Percentiles rank a stretch among this genome's conserved stretches.
Evolutionary conservation across 2,797 vertebrate genomes (phyloP).

Genomic region (Malurus leucopterus): DNA sequence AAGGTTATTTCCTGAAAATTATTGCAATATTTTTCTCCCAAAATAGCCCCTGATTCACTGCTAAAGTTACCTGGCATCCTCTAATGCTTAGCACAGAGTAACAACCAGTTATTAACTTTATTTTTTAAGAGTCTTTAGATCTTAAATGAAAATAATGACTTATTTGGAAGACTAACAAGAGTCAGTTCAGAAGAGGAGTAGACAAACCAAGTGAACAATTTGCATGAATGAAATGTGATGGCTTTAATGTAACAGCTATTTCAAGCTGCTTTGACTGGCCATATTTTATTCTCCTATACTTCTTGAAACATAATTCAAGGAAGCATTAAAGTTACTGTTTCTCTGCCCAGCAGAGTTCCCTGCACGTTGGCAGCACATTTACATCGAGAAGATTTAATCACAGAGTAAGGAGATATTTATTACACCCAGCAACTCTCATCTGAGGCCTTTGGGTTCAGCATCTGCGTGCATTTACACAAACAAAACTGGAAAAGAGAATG

Average conservation of each 20-base stretch:
- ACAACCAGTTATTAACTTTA: constrained; percentile 46
- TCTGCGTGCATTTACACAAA: background rate
- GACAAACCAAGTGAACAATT: background rate
- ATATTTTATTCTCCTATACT: background rate
- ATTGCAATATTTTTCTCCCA: constrained; percentile 76
- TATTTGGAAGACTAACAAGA: background rate
- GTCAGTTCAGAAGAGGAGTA: background rate
- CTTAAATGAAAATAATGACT: constrained; percentile 15
- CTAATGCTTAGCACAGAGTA: constrained; percentile 49
- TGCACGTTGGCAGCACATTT: background rate
- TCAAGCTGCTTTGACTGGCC: background rate
- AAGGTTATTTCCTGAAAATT: constrained; percentile 82
- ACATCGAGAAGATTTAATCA: background rate
- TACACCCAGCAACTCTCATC: background rate
- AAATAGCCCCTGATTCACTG: constrained; percentile 78
- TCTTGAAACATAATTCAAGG: background rate
- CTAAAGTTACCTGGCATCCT: constrained; percentile 71
- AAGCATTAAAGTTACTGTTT: background rate
- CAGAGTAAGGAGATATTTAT: background rate
- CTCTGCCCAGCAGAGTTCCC: background rate
- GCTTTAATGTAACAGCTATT: background rate
- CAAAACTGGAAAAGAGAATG: background rate
- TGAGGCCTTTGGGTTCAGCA: background rate
- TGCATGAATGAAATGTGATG: background rate
- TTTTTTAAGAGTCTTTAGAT: constrained; percentile 22